These are phyloP conservation scores for Colletes collaris DNA, from an alignment of 2,888 invertebrate species.

Conservation along the genomic window DNA sequence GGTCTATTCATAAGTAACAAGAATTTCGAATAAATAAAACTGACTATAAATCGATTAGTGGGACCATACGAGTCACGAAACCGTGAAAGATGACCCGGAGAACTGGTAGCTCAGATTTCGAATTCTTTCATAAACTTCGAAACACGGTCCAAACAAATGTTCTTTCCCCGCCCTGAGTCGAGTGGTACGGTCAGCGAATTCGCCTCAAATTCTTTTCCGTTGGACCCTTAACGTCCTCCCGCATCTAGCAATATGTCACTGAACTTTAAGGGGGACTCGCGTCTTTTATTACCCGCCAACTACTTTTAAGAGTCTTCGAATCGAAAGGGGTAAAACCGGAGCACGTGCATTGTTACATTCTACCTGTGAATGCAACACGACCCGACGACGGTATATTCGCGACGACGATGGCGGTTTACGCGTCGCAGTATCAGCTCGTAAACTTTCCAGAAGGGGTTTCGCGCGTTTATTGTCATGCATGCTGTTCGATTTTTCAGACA, in stretches of 20 bases:
- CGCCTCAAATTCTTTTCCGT: slow-evolving; percentile 18
- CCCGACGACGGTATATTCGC: slow-evolving; percentile 14
- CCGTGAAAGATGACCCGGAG: too few relatives aligned
- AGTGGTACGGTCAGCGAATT: slow-evolving; percentile 25
- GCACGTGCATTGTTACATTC: not conserved
- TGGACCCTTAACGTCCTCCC: not conserved
- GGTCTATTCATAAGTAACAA: too few relatives aligned
- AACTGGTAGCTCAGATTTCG: too few relatives aligned
- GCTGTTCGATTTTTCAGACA: slow-evolving; percentile 38
- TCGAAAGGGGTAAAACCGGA: not conserved
- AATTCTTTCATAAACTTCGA: too few relatives aligned
- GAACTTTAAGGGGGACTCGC: slow-evolving; percentile 7
- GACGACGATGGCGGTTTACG: slow-evolving; percentile 28
- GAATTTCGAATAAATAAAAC: too few relatives aligned
- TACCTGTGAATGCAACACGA: slow-evolving; percentile 8
- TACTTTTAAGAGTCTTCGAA: not conserved
- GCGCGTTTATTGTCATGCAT: slow-evolving; percentile 41
- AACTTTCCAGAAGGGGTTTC: slow-evolving; percentile 17
- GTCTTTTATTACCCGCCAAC: slow-evolving; percentile 2
- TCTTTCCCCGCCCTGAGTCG: slow-evolving; percentile 32
- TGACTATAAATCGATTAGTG: too few relatives aligned
- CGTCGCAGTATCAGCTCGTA: slow-evolving; percentile 32
- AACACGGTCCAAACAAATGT: slow-evolving; percentile 27
- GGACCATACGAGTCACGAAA: too few relatives aligned
- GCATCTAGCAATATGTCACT: slow-evolving; percentile 15